Evolutionary conservation across 2,797 vertebrate genomes (phyloP), one percentile per base, ranked within the genome.

Genomic region (Lutjanus campechanus): DNA sequence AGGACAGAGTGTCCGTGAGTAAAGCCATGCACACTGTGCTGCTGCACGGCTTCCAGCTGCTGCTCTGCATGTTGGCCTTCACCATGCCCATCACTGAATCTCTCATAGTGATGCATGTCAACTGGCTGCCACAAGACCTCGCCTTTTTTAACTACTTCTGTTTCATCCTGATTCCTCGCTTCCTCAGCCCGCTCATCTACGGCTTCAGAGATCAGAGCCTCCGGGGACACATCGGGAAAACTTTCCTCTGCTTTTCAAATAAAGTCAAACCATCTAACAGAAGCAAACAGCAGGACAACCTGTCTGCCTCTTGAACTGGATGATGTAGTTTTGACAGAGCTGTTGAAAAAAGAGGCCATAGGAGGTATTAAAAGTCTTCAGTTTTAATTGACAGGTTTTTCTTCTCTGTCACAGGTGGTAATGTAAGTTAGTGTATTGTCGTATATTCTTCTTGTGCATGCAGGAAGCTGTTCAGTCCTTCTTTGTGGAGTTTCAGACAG

Each of bases 1-100:
- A 94, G 51, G 92, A 95, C 77, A 78, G 73, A 49, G 83, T 17
- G 2, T 95, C 95, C 0, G 94, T 94, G 69, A 88, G 13, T 46
- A 96, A 92, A 83, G 95, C 95, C 59, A 89, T 94, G 85, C 85
- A 95, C 89, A 96, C 95, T 0, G 96, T 96, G 79, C 71, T 96
- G 75, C 90, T 96, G 7, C 96, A 96, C 0, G 91, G 92, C 22
- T 83, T 95, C n/a, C 95, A 96, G 93, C 86, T 96, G 85, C 67
- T 96, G 73, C 85, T 96, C 17, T 93, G 95, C 80, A 70, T 94
- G 85, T 60, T 94, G 87, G 88, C 94, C 12, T 95, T 95, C 81
- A 93, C 93, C 0, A 72, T 69, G 16, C 91, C 93, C 4, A 74
- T 96, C 25, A 94, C 93, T 0, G 95, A 95, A 60, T 73, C 0